These are phyloP conservation scores for Actinostola sp. DNA, from an alignment of 92 coral and sea anemone species.

Conservation along the genomic window DNA sequence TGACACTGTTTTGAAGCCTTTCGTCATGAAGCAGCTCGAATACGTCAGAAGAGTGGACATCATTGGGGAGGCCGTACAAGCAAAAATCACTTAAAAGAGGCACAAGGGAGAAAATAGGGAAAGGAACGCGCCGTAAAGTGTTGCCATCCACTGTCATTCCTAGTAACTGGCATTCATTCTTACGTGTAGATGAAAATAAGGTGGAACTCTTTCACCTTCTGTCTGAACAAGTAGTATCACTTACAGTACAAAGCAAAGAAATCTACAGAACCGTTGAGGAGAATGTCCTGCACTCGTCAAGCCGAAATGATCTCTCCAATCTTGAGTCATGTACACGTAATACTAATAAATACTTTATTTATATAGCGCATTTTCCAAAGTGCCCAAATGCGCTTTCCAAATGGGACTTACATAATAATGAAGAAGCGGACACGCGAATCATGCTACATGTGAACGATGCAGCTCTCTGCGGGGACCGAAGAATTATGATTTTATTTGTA, in stretches of 20 bases:
- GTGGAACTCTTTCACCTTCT: conserved; percentile 9
- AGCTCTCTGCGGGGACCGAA: conserved; percentile 5
- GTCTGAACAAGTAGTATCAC: background rate
- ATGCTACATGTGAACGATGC: conserved; percentile 14
- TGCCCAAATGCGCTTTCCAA: background rate
- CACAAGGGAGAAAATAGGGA: no score
- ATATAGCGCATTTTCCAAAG: no score
- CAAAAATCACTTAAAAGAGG: no score
- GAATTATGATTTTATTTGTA: conserved; percentile 12
- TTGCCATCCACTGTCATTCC: conserved; percentile 12
- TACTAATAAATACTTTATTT: no score
- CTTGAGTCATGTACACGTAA: conserved; percentile 22
- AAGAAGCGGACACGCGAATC: conserved; percentile 20
- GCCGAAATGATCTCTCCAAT: background rate
- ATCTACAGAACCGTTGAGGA: background rate
- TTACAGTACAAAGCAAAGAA: background rate
- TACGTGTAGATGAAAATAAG: conserved; percentile 8
- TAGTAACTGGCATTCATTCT: conserved; percentile 17
- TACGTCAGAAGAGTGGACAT: no score
- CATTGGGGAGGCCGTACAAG: no score
- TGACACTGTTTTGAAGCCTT: no score
- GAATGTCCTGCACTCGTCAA: background rate
- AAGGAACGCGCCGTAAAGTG: conserved; percentile 6
- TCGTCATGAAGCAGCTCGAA: no score
- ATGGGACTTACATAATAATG: background rate